These are phyloP conservation scores for Anthopleura xanthogrammica DNA, from an alignment of 92 coral and sea anemone species.

Conservation along the genomic window DNA sequence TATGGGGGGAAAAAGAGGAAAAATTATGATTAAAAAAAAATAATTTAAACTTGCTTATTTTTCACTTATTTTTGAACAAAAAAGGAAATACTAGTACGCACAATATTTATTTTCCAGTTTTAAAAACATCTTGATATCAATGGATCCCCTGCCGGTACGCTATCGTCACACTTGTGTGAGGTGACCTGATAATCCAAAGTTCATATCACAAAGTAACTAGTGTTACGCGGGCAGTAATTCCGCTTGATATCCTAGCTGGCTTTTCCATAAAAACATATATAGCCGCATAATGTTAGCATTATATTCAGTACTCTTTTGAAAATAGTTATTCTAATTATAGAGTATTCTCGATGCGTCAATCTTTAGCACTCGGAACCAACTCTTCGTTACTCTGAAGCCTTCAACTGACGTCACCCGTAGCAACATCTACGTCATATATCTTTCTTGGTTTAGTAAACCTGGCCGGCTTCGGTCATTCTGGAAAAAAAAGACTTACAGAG, in stretches of 20 bases:
- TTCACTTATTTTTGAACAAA: background rate
- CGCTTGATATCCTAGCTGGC: background rate
- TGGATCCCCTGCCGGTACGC: background rate
- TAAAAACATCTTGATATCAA: background rate
- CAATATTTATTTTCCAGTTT: background rate
- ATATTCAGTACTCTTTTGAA: background rate
- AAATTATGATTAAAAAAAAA: no score
- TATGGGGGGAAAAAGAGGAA: no score
- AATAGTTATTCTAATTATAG: background rate
- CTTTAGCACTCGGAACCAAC: background rate
- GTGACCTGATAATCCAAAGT: background rate
- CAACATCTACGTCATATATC: constrained; percentile 9
- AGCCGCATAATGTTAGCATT: background rate
- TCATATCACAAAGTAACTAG: background rate
- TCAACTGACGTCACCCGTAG: constrained; percentile 22
- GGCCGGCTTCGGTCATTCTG: background rate
- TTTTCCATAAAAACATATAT: background rate
- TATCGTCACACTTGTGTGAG: background rate
- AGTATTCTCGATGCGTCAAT: background rate
- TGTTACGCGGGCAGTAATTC: background rate
- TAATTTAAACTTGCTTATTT: no score
- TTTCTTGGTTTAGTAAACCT: background rate
- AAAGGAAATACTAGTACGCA: background rate
- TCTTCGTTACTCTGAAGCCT: background rate
- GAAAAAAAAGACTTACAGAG: background rate